Conservation (phyloP, 2,888 invertebrate genomes). For the Cryptocephalus moraei region DNA sequence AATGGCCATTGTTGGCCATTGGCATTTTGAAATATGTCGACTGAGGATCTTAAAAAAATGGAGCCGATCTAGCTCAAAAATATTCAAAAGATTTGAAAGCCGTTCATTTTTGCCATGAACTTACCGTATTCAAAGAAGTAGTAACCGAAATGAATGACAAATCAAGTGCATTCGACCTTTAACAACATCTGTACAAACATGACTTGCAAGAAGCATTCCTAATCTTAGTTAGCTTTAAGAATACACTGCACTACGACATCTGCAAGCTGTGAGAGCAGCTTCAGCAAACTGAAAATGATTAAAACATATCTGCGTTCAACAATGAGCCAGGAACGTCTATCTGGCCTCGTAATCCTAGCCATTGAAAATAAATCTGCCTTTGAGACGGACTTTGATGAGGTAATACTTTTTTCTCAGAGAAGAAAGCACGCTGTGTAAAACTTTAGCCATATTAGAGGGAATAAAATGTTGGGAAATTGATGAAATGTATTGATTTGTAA, state of each 20-base stretch:
- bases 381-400: too few relatives aligned
- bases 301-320: conserved; percentile 2
- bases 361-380: conserved; percentile 3
- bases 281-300: conserved; percentile 5
- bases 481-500: too few relatives aligned
- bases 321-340: conserved; percentile 2
- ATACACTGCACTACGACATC: conserved; percentile 1
- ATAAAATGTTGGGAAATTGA: too few relatives aligned
- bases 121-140: conserved; percentile 1
- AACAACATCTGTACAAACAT: conserved; percentile 5
- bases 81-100: too few relatives aligned
- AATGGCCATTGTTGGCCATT: too few relatives aligned
- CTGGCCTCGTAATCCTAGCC: conserved; percentile 4
- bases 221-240: conserved; percentile 4
- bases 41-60: not conserved
- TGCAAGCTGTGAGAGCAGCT: conserved; percentile 3
- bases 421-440: too few relatives aligned
- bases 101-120: not conserved
- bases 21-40: not conserved
- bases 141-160: conserved; percentile 1
- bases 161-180: too few relatives aligned
- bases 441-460: too few relatives aligned
- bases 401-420: conserved; percentile 4
- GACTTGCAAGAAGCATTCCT: conserved; percentile 3
- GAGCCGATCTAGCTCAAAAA: not conserved